phyloP scores from a whole-genome alignment of 2,797 vertebrate species.

The Neomorphus geoffroyi region DNA sequence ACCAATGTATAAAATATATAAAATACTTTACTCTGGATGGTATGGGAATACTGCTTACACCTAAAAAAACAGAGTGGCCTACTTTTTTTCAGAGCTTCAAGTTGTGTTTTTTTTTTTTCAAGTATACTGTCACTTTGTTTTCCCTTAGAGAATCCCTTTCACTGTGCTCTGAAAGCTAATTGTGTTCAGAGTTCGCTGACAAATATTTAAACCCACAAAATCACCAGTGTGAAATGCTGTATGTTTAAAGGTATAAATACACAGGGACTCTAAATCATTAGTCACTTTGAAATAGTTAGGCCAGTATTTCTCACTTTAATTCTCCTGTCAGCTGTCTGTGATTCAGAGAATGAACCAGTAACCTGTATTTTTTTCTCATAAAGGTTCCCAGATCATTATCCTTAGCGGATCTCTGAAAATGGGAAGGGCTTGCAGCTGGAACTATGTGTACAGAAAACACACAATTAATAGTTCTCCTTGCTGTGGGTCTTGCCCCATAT shows the following conservation, averaged over 20 bases:
- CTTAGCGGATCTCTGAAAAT: neutral
- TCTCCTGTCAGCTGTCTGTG: neutral
- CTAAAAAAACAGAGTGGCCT: slow-evolving; percentile 39
- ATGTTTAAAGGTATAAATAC: neutral
- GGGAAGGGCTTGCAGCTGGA: neutral
- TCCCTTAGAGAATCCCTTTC: neutral
- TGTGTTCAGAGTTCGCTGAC: neutral
- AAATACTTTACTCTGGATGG: neutral
- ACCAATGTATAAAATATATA: slow-evolving; percentile 24
- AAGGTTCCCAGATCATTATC: neutral
- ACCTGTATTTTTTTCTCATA: neutral
- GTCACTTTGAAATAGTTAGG: neutral
- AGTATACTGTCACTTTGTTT: slow-evolving; percentile 5
- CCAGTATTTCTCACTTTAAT: neutral
- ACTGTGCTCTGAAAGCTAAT: neutral
- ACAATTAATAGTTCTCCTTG: neutral
- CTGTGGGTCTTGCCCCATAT: neutral
- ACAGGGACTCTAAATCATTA: neutral
- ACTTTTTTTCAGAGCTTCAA: slow-evolving; percentile 9
- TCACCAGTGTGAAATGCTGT: neutral
- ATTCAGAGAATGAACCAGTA: neutral
- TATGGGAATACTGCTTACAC: neutral
- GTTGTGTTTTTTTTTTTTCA: neutral
- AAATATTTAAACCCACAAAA: neutral
- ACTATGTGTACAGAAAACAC: neutral